Evolutionary conservation across 2,113 vertebrate species (phyloP), one percentile per base, ranked within the genome.

Genomic region (Oplegnathus fasciatus): DNA sequence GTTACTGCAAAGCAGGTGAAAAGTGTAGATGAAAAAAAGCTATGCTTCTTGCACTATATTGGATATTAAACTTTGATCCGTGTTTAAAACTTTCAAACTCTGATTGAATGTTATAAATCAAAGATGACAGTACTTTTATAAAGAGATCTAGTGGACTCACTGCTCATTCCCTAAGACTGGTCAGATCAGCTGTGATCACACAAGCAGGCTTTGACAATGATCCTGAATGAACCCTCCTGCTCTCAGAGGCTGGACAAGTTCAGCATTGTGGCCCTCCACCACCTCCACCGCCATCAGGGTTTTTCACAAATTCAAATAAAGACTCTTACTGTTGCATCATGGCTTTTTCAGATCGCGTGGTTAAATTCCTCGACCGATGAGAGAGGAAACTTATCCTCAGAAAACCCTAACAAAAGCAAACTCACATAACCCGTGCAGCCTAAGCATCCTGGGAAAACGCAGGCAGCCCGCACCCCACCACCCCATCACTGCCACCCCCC

Each of bases 391-490:
- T 61, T 90, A 82, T 88, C 90, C 90, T 91, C 67, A 85, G 42
- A 88, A 89, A 85, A 58, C 40, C 60, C 76, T 85, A 83, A 88
- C 86, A 94, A 94, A 95, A 92, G 90, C 87, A 88, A 90, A 83
- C 86, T 79, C 55, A 0, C 92, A 92, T 86, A 93, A 87, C 83
- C 75, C 82, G 10, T 20, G 34, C 75, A 89, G 80, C 64, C 87
- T 73, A 55, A 78, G 90, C 83, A 91, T 93, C 88, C 88, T 94
- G 93, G 93, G 93, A 93, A 94, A 82, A 88, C 68, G 82, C 65
- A 48, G 22, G 54, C 81, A 70, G 80, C 48, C 50, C 72, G 54
- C 81, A 70, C 80, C 48, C 50, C 72, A 30, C 17, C 44, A 32
- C 70, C 50, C 9, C 74, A 46, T 30, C 52, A 20, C 50, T n/a